A percentile compares a stretch with the other conserved stretches of the same genome.
Conservation (phyloP, 2,113 vertebrate genomes). For the Promerops cafer region DNA sequence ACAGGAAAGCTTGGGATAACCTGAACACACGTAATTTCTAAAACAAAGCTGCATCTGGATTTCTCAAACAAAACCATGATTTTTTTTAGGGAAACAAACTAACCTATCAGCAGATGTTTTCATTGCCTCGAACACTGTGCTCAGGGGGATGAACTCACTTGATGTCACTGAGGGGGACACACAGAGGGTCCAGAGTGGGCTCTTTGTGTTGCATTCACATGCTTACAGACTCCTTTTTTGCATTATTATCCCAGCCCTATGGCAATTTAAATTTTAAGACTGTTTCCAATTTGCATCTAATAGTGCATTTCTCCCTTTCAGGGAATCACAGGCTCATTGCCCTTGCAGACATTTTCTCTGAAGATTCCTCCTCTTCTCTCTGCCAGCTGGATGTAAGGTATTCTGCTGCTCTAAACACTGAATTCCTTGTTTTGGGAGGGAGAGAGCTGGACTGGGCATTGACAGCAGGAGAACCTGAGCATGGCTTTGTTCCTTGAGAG, state of each 20-base stretch:
- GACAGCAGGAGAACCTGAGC: not conserved
- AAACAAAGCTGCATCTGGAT: not conserved
- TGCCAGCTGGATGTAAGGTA: slow-evolving; percentile 87
- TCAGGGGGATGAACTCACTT: not conserved
- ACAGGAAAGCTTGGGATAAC: not conserved
- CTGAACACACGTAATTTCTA: not conserved
- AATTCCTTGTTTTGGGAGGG: not conserved
- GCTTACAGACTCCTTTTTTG: not conserved
- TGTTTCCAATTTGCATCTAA: not conserved
- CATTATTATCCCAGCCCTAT: not conserved
- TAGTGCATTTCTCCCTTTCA: slow-evolving; percentile 28
- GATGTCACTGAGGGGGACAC: not conserved
- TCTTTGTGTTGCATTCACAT: not conserved
- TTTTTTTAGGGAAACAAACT: not conserved
- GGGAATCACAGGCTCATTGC: slow-evolving; percentile 79
- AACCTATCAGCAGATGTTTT: not conserved
- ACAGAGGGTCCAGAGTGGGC: not conserved
- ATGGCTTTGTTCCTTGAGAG: not conserved
- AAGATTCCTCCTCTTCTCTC: slow-evolving; percentile 76
- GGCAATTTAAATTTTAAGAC: not conserved
- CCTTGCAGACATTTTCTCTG: slow-evolving; percentile 84
- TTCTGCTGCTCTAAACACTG: not conserved
- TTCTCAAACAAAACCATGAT: not conserved
- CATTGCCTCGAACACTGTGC: not conserved
- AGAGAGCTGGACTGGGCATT: not conserved